Evolutionary conservation across 1,140 invertebrate species (phyloP).

Genomic region (Caligus rogercresseyi): DNA sequence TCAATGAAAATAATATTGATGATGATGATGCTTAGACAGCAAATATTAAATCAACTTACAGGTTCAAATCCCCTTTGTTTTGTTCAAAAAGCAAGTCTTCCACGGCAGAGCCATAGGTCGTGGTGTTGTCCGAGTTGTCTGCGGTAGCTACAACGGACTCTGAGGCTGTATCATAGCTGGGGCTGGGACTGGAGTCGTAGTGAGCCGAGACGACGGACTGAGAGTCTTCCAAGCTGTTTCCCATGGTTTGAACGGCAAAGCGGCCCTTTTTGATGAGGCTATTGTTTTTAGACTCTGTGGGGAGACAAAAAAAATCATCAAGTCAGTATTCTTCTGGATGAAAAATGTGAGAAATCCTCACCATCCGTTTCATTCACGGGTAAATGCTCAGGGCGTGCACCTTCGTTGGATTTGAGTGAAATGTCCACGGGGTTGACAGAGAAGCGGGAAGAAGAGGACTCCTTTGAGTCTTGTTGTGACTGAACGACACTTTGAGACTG

Average conservation of each 20-base stretch:
- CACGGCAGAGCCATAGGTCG: not conserved
- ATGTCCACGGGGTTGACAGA: not conserved
- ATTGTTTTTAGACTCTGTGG: not conserved
- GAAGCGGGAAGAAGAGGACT: not conserved
- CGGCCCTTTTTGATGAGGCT: not conserved
- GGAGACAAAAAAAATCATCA: not conserved
- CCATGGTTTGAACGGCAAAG: not conserved
- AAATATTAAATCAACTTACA: not conserved
- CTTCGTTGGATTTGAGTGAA: not conserved
- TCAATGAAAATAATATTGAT: no score
- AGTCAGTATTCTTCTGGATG: no score
- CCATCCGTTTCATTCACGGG: not conserved
- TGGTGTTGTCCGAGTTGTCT: not conserved
- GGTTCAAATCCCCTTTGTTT: not conserved
- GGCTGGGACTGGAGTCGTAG: not conserved
- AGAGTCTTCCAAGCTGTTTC: not conserved
- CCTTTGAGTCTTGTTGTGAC: not conserved
- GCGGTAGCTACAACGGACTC: not conserved
- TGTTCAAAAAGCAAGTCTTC: not conserved
- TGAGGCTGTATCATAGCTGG: slow-evolving; percentile 6
- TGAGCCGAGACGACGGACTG: not conserved
- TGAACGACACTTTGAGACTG: not conserved
- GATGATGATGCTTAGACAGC: no score
- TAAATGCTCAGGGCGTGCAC: not conserved
- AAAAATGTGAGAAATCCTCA: not conserved